Evolutionary conservation across 2,113 vertebrate species (phyloP).

Genomic region (Chloebia gouldiae): DNA sequence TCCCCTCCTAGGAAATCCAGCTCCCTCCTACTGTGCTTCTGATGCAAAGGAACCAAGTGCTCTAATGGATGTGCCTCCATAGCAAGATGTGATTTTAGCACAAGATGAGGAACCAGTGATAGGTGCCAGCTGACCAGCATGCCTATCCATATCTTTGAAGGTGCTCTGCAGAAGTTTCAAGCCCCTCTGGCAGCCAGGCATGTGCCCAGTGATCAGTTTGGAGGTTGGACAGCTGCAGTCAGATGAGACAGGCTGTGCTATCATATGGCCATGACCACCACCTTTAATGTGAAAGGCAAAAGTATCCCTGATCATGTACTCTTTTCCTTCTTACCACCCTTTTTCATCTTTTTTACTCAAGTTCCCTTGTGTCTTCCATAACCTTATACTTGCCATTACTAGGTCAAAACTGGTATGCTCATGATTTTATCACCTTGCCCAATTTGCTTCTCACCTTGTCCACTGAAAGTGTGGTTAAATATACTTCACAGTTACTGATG

Average conservation of each 20-base stretch:
- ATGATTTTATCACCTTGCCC: background rate
- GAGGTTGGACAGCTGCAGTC: background rate
- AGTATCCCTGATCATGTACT: background rate
- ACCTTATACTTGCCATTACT: background rate
- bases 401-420: background rate
- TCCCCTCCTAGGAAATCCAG: background rate
- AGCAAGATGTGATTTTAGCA: background rate
- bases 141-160: background rate
- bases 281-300: background rate
- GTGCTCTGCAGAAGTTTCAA: background rate
- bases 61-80: background rate
- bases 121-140: background rate
- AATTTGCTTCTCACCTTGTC: background rate
- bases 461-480: background rate
- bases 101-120: background rate
- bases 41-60: background rate
- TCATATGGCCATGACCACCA: background rate
- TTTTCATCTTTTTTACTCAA: background rate
- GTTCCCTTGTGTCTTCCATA: background rate
- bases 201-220: rapidly evolving
- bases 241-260: background rate
- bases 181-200: background rate
- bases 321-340: background rate
- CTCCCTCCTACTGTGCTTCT: rapidly evolving
- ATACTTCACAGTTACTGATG: background rate